Base-by-base conservation (phyloP, 30 jellyfish, hydroid and myxozoan species). In the Aurelia coerulea region DNA sequence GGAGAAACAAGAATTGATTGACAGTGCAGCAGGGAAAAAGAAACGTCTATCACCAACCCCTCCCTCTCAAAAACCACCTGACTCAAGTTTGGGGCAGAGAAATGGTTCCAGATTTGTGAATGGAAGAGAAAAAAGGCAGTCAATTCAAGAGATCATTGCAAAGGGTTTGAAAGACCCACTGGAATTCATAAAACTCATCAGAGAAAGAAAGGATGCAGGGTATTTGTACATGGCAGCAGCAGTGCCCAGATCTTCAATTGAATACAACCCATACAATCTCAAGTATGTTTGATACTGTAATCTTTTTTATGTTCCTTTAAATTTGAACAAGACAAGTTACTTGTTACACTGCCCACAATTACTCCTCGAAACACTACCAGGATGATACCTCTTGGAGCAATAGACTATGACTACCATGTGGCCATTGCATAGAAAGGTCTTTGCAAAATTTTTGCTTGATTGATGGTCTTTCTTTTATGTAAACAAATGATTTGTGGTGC, bases 171-270 rank as follows among this genome's bases (percentile, higher is more conserved):
- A 68, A 33, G 89, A 84, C 80, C 97, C 97, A 13, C 67, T 85
- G 7, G 82, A 86, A 39, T 84, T 95, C 51, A 66, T 95, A 18
- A 64, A 84, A 23, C 78, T 95, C 41, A 91, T 95, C 33, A 87
- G 95, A 49, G 85, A 62, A 15, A 76, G 94, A 35, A 95, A 91
- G 53, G 96, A 95, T 79, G 80, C 85, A 73, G 99, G 99, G 8
- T 95, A 89, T 67, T 42, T 95, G 46, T 95, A 95, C 78, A 95
- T 95, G 99, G 84, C 95, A 17, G 89, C 97, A 6, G 99, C 96
- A 16, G 97, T 83, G 5, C 67, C 97, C 14, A 86, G 95, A 74
- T 89, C 99, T 4, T 90, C 99, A 3, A 88, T 88, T 60, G 92
- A 82, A 16, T 95, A 80, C 85, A 95, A 90, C 76, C 99, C 99